Base-by-base conservation (phyloP, 2,113 vertebrate genomes). In the Lamprotornis superbus region DNA sequence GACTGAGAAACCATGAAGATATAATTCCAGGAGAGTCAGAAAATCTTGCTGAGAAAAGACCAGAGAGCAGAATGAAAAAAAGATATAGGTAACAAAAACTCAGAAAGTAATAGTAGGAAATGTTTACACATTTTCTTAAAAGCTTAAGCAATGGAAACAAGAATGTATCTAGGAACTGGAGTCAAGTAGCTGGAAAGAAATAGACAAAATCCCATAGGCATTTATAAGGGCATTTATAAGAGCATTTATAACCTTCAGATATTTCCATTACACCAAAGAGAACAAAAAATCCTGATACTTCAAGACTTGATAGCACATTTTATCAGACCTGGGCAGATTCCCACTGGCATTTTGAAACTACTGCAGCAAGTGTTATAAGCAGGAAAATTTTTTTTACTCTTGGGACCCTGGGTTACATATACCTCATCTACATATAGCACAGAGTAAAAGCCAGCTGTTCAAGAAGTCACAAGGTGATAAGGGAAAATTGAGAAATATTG, bases 291-390 rank as follows among this genome's bases (percentile, higher is more conserved):
- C 10, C 22, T 57, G 28, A 23, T 67, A 82, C 40, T 65, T 77
- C 37, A 44, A 22, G 30, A 30, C 28, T 57, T 21, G 24, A 19
- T 22, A 61, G 3, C 15, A 35, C 5, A 28, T 42, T 63, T 4
- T 55, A 30, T 33, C 37, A 77, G 47, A 46, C 42, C 64, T 65
- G 16, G 7, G 9, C 13, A 73, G 40, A 63, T 42, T 90, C 17
- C 15, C 6, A 14, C 1, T 37, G 39, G 25, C 17, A 46, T 75
- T 91, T 74, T 57, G 31, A 67, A 91, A 87, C 4, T 61, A 25
- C 14, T 69, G 8, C 0, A 0, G 6, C 14, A 81, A 81, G 14
- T 49, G 44, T 33, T 70, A 14, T 15, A 20, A 39, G 11, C 2
- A 1, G 3, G 4, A 55, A 90, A 87, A 18, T n/a, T 57, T 67